Evolutionary conservation across 2,888 invertebrate genomes (phyloP), one percentile per base, ranked within the genome.

Genomic region (Eurois occulta): DNA sequence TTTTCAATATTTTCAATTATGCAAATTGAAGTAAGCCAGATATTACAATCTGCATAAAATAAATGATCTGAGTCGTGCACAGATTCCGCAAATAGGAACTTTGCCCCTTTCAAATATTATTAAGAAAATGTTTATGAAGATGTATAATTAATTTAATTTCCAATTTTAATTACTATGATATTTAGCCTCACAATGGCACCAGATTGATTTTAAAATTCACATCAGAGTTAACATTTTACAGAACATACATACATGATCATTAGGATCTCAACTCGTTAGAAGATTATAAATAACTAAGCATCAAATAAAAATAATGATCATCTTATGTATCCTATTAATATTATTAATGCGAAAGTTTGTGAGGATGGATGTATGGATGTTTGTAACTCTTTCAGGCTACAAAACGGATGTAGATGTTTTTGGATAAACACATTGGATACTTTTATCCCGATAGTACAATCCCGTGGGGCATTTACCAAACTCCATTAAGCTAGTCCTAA

Each of bases 1-100:
- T 68, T 80, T 79, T 72, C 76, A 78, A 86, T 80, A 66, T 87
- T 85, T 75, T 72, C 68, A 71, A 77, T 81, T 76, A 76, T 85
- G 78, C 28, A 72, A 81, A 86, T 78, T 35, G 43, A 43, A 72
- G 43, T 71, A 62, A 75, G 76, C 65, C 64, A 81, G 86, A 70
- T 86, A 77, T 83, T 77, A 77, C 64, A 79, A 82, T 72, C 73
- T 83, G 62, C 79, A 83, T 86, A 77, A 79, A 68, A 68, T 78
- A 58, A 77, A 71, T 65, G 52, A n/a, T 75, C 68, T 41, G 58
- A 60, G 67, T 55, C 52, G 65, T 77, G 78, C 78, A 67, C 62
- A 35, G 32, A 60, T 41, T 86, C 67, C 2, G 24, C 41, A 68
- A 83, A 86, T 52, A 73, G 28, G 46, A 83, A 68, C 67, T 77